Evolutionary conservation across 2,888 invertebrate species (phyloP), one percentile per base, ranked within the genome.

Genomic region (Horisme vitalbata): DNA sequence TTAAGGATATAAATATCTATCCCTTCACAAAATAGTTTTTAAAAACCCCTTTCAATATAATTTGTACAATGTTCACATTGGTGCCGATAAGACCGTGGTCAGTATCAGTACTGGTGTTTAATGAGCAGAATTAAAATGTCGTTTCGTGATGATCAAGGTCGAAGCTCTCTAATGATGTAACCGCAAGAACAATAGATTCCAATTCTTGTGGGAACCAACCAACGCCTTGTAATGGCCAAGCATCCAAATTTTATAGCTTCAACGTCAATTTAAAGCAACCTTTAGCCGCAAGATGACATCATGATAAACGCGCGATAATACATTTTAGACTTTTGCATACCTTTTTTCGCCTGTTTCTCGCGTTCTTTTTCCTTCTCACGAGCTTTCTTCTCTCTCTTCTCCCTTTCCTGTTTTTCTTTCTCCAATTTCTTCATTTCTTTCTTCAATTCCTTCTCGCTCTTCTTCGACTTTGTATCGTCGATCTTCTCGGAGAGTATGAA

Each of bases 401-500:
- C 90, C 23, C 82, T 73, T 61, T 90, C 90, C 59, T 75, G 78
- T 63, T 87, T 83, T 64, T 90, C 90, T 61, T 90, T 91, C 62
- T 89, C 89, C 35, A 89, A 71, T 51, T 83, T 72, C 65, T 84
- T 88, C 79, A 87, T 86, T 57, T 91, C 91, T 64, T 90, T 90
- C 69, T 90, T 90, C 56, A 90, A 62, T 28, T 90, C 91, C 63
- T 90, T 90, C 45, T 86, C 87, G 59, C 58, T 86, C 58, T 83
- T 90, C 68, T 82, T 86, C 57, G 79, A 75, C 71, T 89, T 85
- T 39, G 87, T 83, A 61, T 90, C 88, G 66, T 90, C 90, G 35
- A 89, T 87, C 65, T 91, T 91, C 69, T 92, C 92, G 59, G 91
- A 88, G 62, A 92, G 72, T 47, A 92, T 92, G 68, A 92, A 88